Percentiles rank a stretch among this genome's conserved stretches.
Evolutionary conservation across 2,888 invertebrate species (phyloP).

Genomic region (Drosophila phalerata): DNA sequence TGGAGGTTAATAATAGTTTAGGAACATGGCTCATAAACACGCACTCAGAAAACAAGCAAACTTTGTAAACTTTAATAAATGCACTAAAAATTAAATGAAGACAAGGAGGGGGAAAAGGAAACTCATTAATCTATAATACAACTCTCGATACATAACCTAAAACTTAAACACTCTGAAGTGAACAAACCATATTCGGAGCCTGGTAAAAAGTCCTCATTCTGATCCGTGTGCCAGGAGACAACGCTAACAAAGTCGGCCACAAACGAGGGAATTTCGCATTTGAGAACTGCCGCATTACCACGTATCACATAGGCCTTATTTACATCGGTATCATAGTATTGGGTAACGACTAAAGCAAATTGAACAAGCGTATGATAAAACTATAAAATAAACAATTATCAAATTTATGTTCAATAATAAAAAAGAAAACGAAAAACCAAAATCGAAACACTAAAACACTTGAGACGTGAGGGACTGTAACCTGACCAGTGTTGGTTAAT

Average conservation of each 20-base stretch:
- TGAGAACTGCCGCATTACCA: constrained; percentile 94
- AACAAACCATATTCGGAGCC: constrained; percentile 85
- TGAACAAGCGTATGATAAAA: constrained; percentile 25
- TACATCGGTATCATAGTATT: constrained; percentile 95
- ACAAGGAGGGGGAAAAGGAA: constrained; percentile 32
- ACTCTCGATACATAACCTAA: constrained; percentile 25
- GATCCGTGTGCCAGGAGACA: constrained; percentile 93
- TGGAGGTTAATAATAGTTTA: constrained; percentile 66
- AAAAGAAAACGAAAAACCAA: constrained; percentile 12
- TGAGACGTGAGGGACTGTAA: constrained; percentile 19
- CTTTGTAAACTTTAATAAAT: constrained; percentile 32
- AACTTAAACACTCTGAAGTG: constrained; percentile 5
- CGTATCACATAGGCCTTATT: constrained; percentile 96
- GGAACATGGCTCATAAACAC: constrained; percentile 61
- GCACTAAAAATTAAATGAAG: constrained; percentile 46
- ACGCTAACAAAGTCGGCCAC: constrained; percentile 96
- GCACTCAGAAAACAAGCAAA: constrained; percentile 49
- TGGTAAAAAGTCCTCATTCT: constrained; percentile 84
- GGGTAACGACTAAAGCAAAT: constrained; percentile 91
- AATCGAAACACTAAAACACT: constrained; percentile 28
- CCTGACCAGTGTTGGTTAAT: constrained; percentile 73
- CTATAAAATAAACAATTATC: constrained; percentile 13
- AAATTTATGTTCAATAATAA: constrained; percentile 30
- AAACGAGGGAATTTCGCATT: constrained; percentile 96
- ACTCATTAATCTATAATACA: constrained; percentile 1